Percentiles rank a stretch among this genome's conserved stretches.
These are phyloP conservation scores for Linyphia triangularis DNA, from an alignment of 2,888 invertebrate species.

Conservation along the genomic window DNA sequence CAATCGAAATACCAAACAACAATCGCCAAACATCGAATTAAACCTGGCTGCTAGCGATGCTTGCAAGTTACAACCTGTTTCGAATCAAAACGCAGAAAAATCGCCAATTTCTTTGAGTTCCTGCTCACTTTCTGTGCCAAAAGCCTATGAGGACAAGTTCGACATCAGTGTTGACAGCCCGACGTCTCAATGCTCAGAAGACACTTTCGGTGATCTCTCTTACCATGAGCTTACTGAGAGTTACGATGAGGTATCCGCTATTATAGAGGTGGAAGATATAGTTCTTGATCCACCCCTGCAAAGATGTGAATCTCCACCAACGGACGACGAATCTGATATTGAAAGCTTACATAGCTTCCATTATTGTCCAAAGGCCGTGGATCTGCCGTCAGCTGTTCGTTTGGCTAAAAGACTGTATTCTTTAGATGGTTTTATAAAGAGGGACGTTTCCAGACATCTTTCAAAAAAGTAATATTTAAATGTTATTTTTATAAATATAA, in stretches of 20 bases:
- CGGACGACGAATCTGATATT: conserved; percentile 90
- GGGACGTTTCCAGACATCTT: conserved; percentile 97
- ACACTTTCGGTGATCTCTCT: conserved; percentile 71
- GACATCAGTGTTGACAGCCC: conserved; percentile 67
- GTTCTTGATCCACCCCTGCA: conserved; percentile 76
- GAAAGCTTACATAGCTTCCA: conserved; percentile 95
- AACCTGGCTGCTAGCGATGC: conserved; percentile 43
- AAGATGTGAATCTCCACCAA: conserved; percentile 77
- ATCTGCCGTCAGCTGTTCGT: conserved; percentile 95
- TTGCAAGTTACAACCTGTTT: not conserved
- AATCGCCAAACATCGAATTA: conserved; percentile 40
- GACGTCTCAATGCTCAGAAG: conserved; percentile 67
- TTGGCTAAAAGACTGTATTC: conserved; percentile 96
- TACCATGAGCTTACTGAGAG: conserved; percentile 73
- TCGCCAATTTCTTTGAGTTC: conserved; percentile 60
- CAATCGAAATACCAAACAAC: conserved; percentile 29
- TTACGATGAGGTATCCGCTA: conserved; percentile 65
- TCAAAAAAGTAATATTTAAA: conserved; percentile 99
- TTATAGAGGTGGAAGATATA: conserved; percentile 34
- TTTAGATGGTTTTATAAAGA: conserved; percentile 97
- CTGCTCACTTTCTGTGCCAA: conserved; percentile 63
- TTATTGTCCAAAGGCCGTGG: conserved; percentile 94
- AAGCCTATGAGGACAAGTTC: conserved; percentile 41
- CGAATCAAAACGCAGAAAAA: conserved; percentile 28
- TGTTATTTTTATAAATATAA: too few relatives aligned